Conservation (phyloP, 2,113 vertebrate genomes). For the Trachemys scripta region DNA sequence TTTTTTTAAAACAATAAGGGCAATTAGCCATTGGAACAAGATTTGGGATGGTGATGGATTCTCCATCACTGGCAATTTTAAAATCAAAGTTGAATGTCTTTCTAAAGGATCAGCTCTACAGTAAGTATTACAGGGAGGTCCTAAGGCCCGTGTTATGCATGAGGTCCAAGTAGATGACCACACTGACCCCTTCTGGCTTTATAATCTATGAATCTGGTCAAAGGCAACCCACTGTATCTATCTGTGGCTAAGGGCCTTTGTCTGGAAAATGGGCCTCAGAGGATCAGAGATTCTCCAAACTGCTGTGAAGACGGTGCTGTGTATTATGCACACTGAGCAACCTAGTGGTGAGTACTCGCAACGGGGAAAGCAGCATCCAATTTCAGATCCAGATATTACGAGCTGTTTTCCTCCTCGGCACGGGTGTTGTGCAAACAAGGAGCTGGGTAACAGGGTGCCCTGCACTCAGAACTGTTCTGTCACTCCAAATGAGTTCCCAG, state of each 20-base stretch:
- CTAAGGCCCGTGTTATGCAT: too few relatives aligned
- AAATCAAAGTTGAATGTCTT: not conserved
- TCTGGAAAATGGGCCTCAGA: not conserved
- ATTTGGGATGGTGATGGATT: not conserved
- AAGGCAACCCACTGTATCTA: too few relatives aligned
- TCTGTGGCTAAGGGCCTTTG: not conserved
- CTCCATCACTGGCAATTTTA: not conserved
- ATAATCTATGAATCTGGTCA: too few relatives aligned
- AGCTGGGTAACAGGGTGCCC: not conserved
- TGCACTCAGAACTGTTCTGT: not conserved
- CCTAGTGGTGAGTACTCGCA: not conserved
- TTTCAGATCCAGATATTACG: not conserved
- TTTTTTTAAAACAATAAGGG: not conserved
- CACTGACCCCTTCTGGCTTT: too few relatives aligned
- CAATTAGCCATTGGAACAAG: not conserved
- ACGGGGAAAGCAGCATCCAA: not conserved
- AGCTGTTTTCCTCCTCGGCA: not conserved
- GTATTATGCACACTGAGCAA: not conserved
- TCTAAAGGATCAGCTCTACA: not conserved
- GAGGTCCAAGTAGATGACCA: not conserved
- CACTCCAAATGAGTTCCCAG: not conserved
- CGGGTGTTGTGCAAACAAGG: not conserved
- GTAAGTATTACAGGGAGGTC: not conserved
- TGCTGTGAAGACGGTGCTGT: not conserved
- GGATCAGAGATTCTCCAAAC: not conserved